Evolutionary conservation across 2,888 invertebrate genomes (phyloP).

Genomic region (Eilema griseolum): DNA sequence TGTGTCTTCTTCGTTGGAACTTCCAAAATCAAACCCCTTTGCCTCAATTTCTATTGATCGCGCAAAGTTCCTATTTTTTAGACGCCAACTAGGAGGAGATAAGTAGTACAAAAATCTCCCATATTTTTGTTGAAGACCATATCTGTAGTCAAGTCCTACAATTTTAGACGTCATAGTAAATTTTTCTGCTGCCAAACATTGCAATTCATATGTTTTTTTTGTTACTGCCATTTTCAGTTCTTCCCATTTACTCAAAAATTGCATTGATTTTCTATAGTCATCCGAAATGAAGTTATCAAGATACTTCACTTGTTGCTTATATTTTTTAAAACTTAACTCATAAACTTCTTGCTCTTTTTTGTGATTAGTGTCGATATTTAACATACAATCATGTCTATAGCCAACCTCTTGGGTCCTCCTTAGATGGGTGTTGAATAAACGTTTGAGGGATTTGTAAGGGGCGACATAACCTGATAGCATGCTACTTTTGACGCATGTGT

Average conservation of each 20-base stretch:
- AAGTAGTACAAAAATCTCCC: slow-evolving; percentile 90
- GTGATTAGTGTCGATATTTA: slow-evolving; percentile 85
- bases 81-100: slow-evolving; percentile 88
- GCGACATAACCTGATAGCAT: slow-evolving; percentile 52
- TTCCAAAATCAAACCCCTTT: slow-evolving; percentile 77
- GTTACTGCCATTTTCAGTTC: slow-evolving; percentile 74
- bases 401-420: slow-evolving; percentile 70
- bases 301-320: slow-evolving; percentile 82
- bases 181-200: slow-evolving; percentile 72
- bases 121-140: slow-evolving; percentile 88
- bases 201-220: slow-evolving; percentile 74
- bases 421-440: slow-evolving; percentile 57
- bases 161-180: slow-evolving; percentile 78
- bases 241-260: slow-evolving; percentile 83
- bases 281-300: slow-evolving; percentile 88
- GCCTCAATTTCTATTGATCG: slow-evolving; percentile 78
- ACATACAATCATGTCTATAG: slow-evolving; percentile 77
- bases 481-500: slow-evolving; percentile 60
- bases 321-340: slow-evolving; percentile 76
- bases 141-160: slow-evolving; percentile 88
- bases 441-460: slow-evolving; percentile 66
- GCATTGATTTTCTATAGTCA: slow-evolving; percentile 88
- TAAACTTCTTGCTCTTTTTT: slow-evolving; percentile 84
- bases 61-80: slow-evolving; percentile 82
- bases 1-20: slow-evolving; percentile 71